Conservation (phyloP, 1,140 invertebrate species). For the Coelopa frigida region DNA sequence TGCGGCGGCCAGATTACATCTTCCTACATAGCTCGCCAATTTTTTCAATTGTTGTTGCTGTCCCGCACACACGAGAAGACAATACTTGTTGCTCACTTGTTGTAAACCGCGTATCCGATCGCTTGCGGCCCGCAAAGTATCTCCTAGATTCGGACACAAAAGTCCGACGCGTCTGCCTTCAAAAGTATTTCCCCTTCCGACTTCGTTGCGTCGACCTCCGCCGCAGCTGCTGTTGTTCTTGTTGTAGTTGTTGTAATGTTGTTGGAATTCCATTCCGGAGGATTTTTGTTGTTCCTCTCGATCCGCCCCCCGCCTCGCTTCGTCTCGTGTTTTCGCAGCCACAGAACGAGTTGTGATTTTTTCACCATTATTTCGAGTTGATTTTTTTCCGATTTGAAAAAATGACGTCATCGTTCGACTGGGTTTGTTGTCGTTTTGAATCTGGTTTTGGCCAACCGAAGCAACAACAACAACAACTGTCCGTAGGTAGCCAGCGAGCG, state of each 20-base stretch:
- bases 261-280: background rate
- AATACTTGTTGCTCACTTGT: too few relatives aligned
- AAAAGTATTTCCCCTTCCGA: too few relatives aligned
- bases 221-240: background rate
- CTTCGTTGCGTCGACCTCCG: too few relatives aligned
- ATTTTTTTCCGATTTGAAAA: slow-evolving; percentile 10
- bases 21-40: too few relatives aligned
- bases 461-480: background rate
- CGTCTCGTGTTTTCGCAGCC: background rate
- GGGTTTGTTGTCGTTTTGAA: slow-evolving; percentile 10
- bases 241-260: background rate
- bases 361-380: background rate
- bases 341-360: background rate
- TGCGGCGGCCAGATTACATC: too few relatives aligned
- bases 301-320: background rate
- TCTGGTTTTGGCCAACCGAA: slow-evolving; percentile 7
- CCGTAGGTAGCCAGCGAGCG: background rate
- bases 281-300: background rate
- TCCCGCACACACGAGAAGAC: too few relatives aligned
- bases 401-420: slow-evolving; percentile 12
- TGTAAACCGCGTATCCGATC: too few relatives aligned
- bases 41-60: too few relatives aligned
- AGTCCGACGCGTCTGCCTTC: too few relatives aligned
- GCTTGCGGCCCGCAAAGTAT: too few relatives aligned
- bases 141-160: too few relatives aligned